phyloP scores from a whole-genome alignment of 1,140 invertebrate genomes.

The Sminthurides bifidus region DNA sequence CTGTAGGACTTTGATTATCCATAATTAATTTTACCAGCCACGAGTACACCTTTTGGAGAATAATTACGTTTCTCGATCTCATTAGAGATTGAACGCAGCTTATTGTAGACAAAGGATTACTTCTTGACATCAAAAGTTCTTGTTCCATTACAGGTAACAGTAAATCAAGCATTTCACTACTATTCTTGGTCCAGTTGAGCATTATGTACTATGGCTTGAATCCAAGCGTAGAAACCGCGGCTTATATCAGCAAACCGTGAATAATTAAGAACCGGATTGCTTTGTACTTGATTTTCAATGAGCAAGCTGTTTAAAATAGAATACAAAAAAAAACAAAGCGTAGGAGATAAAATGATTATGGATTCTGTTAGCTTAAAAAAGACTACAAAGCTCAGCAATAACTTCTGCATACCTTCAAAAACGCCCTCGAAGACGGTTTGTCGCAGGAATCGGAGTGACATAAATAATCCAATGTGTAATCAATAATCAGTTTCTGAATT shows the following conservation, averaged over 20 bases:
- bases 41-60: slow-evolving; percentile 21
- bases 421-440: neutral
- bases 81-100: slow-evolving; percentile 13
- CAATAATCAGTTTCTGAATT: too few species aligned
- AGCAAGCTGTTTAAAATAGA: neutral
- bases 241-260: neutral
- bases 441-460: neutral
- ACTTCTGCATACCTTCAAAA: slow-evolving; percentile 1
- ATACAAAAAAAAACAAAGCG: neutral
- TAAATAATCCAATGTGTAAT: neutral
- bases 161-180: neutral
- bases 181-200: neutral
- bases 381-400: too few species aligned
- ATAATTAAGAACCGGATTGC: neutral
- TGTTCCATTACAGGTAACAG: too few species aligned
- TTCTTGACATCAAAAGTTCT: too few species aligned
- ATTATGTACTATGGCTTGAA: neutral
- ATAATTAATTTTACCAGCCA: slow-evolving; percentile 20
- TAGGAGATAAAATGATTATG: neutral
- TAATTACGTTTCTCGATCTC: slow-evolving; percentile 15
- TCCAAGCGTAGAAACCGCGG: neutral
- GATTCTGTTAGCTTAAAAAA: neutral
- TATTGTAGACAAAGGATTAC: slow-evolving; percentile 7
- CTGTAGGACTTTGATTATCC: too few species aligned
- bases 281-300: neutral